Conservation (phyloP, 2,888 invertebrate genomes). For the Apantesis nais region DNA sequence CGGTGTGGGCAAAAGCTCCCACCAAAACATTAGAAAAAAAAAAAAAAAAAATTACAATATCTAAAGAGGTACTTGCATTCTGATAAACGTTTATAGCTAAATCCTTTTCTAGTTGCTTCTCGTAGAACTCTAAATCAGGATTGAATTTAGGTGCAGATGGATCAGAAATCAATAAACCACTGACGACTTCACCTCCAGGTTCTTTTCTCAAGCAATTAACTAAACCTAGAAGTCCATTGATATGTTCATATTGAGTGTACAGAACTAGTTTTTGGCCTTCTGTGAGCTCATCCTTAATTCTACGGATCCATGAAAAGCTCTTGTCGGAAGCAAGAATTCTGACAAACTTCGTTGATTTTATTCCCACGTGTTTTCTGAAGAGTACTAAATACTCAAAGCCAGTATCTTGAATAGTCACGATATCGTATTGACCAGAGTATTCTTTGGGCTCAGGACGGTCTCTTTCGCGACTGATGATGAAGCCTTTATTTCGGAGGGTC, state of each 20-base stretch:
- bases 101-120: constrained; percentile 88
- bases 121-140: constrained; percentile 87
- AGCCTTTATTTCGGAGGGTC: constrained; percentile 86
- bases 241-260: constrained; percentile 87
- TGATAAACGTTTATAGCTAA: constrained; percentile 92
- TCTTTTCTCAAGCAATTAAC: constrained; percentile 94
- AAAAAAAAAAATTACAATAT: too few species aligned
- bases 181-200: constrained; percentile 88
- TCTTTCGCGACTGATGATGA: constrained; percentile 86
- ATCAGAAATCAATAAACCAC: constrained; percentile 88
- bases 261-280: constrained; percentile 86
- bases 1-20: too few species aligned
- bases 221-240: constrained; percentile 94
- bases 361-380: constrained; percentile 79
- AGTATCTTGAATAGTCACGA: constrained; percentile 79
- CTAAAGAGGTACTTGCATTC: constrained; percentile 70
- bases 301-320: constrained; percentile 83
- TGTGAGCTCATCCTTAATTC: constrained; percentile 74
- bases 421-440: constrained; percentile 74
- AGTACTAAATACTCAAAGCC: constrained; percentile 83
- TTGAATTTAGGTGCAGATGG: constrained; percentile 88
- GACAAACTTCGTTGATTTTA: constrained; percentile 78
- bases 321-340: constrained; percentile 71
- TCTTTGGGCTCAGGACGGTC: constrained; percentile 75
- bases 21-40: too few species aligned